phyloP scores from a whole-genome alignment of 2,888 invertebrate genomes.

The Coenonympha arcania region DNA sequence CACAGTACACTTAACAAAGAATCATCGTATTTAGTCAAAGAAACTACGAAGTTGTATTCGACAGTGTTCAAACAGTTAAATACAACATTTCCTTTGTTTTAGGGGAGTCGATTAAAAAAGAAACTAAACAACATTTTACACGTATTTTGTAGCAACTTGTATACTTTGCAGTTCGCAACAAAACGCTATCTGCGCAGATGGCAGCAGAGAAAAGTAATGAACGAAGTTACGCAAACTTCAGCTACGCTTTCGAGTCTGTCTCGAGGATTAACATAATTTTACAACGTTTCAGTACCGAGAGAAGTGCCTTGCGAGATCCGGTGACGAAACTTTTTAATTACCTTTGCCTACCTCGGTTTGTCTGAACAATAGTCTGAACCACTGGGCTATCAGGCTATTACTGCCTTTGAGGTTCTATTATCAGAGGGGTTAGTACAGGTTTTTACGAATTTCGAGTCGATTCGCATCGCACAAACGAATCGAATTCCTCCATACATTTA shows the following conservation, averaged over 20 bases:
- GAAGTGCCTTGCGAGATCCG: constrained; percentile 3
- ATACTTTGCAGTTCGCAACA: constrained; percentile 1
- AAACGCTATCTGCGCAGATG: background rate
- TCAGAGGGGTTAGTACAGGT: too few species aligned
- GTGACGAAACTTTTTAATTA: constrained; percentile 13
- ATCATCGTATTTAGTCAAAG: too few species aligned
- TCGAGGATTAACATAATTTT: constrained; percentile 18
- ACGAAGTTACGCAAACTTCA: constrained; percentile 14
- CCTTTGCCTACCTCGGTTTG: background rate
- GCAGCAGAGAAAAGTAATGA: constrained; percentile 4
- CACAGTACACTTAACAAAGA: too few species aligned
- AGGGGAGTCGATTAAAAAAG: too few species aligned
- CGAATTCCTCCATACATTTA: too few species aligned
- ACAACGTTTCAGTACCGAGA: constrained; percentile 1
- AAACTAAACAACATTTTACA: too few species aligned
- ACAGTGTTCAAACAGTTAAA: too few species aligned
- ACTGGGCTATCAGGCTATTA: background rate
- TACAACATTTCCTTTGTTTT: too few species aligned
- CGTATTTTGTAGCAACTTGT: background rate
- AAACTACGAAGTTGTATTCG: too few species aligned
- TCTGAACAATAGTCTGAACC: background rate
- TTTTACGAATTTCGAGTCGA: too few species aligned
- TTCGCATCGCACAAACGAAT: too few species aligned
- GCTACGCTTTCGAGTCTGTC: constrained; percentile 13
- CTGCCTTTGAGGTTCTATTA: background rate